These are phyloP conservation scores for Macrotis lagotis DNA, from an alignment of 2,113 vertebrate genomes.

Conservation along the genomic window DNA sequence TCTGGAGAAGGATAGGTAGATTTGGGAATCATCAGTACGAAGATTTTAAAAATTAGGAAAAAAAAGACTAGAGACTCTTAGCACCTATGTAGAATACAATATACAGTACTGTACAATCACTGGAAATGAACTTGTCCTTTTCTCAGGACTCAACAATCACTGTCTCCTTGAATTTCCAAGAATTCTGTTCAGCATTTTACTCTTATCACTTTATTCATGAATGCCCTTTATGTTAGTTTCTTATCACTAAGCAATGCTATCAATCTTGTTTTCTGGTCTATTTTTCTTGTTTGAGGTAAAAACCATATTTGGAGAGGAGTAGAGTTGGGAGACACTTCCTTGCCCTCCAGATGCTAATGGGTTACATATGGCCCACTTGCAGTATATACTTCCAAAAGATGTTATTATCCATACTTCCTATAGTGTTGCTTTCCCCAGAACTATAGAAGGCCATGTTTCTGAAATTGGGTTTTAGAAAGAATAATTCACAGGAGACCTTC, in stretches of 20 bases:
- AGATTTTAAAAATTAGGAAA: too few relatives aligned
- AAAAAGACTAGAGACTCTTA: background rate
- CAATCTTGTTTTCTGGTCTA: background rate
- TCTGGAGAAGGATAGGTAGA: too few relatives aligned
- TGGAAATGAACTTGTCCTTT: background rate
- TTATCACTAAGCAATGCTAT: background rate
- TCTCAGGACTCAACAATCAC: background rate
- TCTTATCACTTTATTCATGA: background rate
- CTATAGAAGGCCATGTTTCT: slow-evolving; percentile 57
- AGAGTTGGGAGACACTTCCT: background rate
- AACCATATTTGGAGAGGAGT: background rate
- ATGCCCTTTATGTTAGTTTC: background rate
- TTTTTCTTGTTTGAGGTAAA: background rate
- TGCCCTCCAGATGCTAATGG: background rate
- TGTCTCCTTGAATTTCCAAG: background rate
- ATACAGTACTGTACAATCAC: background rate
- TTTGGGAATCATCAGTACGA: too few relatives aligned
- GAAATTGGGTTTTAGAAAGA: slow-evolving; percentile 71
- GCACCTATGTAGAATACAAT: background rate
- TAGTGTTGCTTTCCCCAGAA: slow-evolving; percentile 44
- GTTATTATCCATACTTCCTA: slow-evolving; percentile 66
- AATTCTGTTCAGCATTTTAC: background rate
- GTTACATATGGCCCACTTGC: background rate
- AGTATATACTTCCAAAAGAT: background rate
- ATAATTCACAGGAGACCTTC: slow-evolving; percentile 49